phyloP scores from a whole-genome alignment of 53 echinoderm and acorn worm genomes.

The Temnopleurus reevesii region DNA sequence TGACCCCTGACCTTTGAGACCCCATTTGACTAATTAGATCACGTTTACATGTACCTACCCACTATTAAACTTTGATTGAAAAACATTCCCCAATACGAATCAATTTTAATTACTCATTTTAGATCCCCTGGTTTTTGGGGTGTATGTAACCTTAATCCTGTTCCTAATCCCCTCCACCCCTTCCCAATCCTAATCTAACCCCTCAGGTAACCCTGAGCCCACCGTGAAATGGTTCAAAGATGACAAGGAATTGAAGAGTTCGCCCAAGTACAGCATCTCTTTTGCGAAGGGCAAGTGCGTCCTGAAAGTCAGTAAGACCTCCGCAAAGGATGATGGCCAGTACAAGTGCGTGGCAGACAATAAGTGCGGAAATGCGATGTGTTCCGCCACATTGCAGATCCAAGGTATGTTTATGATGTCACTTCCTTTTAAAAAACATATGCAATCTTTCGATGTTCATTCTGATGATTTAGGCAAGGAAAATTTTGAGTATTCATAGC shows the following conservation, averaged over 20 bases:
- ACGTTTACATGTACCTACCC: too few species aligned
- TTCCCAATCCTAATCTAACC: conserved; percentile 21
- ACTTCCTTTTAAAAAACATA: too few species aligned
- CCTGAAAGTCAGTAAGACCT: conserved; percentile 74
- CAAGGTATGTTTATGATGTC: conserved; percentile 69
- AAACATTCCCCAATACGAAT: too few species aligned
- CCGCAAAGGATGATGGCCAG: conserved; percentile 80
- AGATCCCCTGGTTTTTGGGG: too few species aligned
- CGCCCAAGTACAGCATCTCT: conserved; percentile 82
- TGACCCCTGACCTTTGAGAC: too few species aligned
- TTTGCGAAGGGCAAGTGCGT: conserved; percentile 68
- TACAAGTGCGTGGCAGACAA: conserved; percentile 86
- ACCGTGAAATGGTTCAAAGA: conserved; percentile 93
- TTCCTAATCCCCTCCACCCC: conserved; percentile 23
- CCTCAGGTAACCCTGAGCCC: conserved; percentile 83
- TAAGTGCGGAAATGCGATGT: conserved; percentile 83
- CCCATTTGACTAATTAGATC: too few species aligned
- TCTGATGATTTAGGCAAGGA: too few species aligned
- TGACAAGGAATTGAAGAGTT: conserved; percentile 83
- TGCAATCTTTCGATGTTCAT: too few species aligned
- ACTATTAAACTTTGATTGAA: too few species aligned
- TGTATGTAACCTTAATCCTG: not conserved
- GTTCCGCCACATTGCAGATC: conserved; percentile 87
- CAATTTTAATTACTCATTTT: too few species aligned
- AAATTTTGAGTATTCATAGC: too few species aligned